These are phyloP conservation scores for Epizoanthus stellaris DNA, from an alignment of 92 coral and sea anemone species.

Conservation along the genomic window DNA sequence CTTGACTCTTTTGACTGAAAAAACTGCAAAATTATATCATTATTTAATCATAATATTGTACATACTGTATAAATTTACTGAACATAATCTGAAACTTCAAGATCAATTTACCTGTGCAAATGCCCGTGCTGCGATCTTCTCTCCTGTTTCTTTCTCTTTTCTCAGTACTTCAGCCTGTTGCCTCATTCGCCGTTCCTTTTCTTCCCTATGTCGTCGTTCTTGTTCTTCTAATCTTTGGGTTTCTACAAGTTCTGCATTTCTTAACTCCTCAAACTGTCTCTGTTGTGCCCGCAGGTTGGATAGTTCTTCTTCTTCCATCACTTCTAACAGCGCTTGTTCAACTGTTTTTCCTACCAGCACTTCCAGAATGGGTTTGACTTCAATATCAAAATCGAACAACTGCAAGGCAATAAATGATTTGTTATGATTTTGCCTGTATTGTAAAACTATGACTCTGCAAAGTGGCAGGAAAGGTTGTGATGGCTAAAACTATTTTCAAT, in stretches of 20 bases:
- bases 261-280: constrained; percentile 88
- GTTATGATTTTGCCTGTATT: too few relatives aligned
- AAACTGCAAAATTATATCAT: too few relatives aligned
- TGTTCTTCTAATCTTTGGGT: constrained; percentile 98
- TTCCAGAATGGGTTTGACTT: constrained; percentile 96
- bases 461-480: too few relatives aligned
- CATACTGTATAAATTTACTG: too few relatives aligned
- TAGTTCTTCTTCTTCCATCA: constrained; percentile 98
- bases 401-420: constrained; percentile 6
- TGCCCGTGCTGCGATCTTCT: constrained; percentile 98
- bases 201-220: constrained; percentile 96
- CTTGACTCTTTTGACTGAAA: too few relatives aligned
- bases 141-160: constrained; percentile 96
- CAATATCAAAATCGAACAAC: constrained; percentile 95
- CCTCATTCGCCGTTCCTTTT: constrained; percentile 94
- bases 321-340: constrained; percentile 94
- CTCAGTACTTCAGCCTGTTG: constrained; percentile 95
- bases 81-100: not conserved
- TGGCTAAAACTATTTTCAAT: too few relatives aligned
- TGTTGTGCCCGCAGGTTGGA: constrained; percentile 97
- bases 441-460: too few relatives aligned
- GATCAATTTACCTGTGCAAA: constrained; percentile 87
- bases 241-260: constrained; percentile 98
- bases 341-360: constrained; percentile 97
- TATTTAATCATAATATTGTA: too few relatives aligned